These are phyloP conservation scores for Netta rufina DNA, from an alignment of 2,797 vertebrate genomes.

Conservation along the genomic window DNA sequence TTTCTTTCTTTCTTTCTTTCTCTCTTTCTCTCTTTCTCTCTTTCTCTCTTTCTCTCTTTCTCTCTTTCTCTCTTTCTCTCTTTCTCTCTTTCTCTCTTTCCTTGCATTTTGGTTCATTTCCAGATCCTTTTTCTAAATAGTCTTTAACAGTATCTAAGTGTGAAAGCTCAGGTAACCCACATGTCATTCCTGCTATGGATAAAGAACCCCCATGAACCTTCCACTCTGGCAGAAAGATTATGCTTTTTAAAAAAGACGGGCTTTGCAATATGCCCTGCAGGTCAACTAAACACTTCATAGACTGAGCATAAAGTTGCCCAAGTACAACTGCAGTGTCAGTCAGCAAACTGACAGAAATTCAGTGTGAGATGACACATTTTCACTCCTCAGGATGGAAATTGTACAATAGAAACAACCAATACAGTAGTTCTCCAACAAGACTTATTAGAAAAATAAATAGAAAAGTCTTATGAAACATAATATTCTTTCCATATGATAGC, in stretches of 20 bases:
- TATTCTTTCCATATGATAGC: neutral
- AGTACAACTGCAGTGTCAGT: neutral
- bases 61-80: too few species aligned
- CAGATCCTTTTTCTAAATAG: neutral
- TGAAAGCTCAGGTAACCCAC: neutral
- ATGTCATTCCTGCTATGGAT: neutral
- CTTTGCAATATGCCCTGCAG: neutral
- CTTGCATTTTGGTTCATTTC: neutral
- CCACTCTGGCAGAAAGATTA: neutral
- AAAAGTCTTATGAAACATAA: neutral
- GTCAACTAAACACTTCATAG: neutral
- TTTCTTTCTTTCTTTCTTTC: too few species aligned
- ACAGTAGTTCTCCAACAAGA: neutral
- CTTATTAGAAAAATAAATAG: neutral
- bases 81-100: too few species aligned
- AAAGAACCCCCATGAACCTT: neutral
- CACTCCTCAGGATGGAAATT: neutral
- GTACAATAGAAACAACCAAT: neutral
- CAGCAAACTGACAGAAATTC: neutral
- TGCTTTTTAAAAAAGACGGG: neutral
- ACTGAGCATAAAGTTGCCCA: neutral
- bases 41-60: too few species aligned
- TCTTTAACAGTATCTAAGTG: neutral
- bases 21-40: too few species aligned
- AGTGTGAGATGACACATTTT: neutral